A percentile compares a stretch with the other conserved stretches of the same genome.
Evolutionary conservation across 2,113 vertebrate species (phyloP).

Genomic region (Gymnobelideus leadbeateri): DNA sequence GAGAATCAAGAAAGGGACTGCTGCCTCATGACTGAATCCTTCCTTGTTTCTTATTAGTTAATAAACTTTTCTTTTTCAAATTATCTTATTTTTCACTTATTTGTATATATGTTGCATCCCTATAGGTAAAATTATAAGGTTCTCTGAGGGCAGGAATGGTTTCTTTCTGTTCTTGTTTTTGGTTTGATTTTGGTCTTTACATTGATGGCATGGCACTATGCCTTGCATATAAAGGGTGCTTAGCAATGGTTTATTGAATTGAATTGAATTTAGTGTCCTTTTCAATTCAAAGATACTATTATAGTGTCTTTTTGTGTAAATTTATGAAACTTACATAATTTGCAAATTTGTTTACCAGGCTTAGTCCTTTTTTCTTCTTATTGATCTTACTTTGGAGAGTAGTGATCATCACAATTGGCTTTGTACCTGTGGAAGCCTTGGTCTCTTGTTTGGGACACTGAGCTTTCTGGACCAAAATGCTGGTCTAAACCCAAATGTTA

Average conservation of each 20-base stretch:
- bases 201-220: background rate
- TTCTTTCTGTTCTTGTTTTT: background rate
- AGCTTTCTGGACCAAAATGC: background rate
- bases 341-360: background rate
- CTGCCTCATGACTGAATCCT: too few relatives aligned
- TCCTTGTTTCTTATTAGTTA: background rate
- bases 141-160: background rate
- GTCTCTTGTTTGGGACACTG: background rate
- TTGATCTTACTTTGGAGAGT: background rate
- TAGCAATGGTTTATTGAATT: background rate
- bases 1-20: background rate
- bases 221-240: background rate
- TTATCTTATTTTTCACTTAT: background rate
- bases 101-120: background rate
- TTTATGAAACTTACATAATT: background rate
- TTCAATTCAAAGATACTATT: background rate
- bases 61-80: background rate
- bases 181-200: background rate
- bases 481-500: background rate
- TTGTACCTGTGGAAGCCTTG: background rate
- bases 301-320: background rate
- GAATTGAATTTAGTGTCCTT: background rate
- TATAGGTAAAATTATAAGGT: background rate
- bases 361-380: background rate
- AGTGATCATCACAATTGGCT: background rate